Base-by-base conservation (phyloP, 2,797 vertebrate species). In the Mionectes olivaceus region DNA sequence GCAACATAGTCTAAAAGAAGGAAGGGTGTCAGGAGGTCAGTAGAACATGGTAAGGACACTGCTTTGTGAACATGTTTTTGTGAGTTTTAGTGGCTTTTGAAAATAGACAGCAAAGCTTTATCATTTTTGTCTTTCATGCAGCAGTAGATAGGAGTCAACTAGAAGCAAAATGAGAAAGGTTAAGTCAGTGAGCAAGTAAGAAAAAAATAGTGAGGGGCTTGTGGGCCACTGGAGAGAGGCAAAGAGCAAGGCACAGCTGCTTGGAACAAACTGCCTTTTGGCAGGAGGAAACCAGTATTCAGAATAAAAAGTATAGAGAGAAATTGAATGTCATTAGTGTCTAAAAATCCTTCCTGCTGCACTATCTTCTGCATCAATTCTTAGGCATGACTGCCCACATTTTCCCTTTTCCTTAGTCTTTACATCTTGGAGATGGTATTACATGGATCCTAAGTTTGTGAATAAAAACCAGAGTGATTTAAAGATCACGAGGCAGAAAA, bases 261-360 rank as follows among this genome's bases (percentile, higher is more conserved):
- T 90, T 63, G 46, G 68, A 90, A 60, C 52, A 56, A 90, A 24
- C 41, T 86, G 65, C 33, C 22, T 89, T 88, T 74, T 74, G 76
- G 61, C 60, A 77, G 55, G 46, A 50, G 43, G 61, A 64, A 70
- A 56, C 5, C 3, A 22, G 37, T 33, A 33, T 46, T 75, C 53
- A 60, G 57, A 56, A 71, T 46, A 69, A 75, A 90, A 95, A 71
- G 14, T n/a, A 3, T 11, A 32, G 80, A 53, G 49, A 71, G 33
- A 50, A 56, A 75, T 69, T 78, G 57, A 50, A 65, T 79, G 65
- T 79, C 70, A 63, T 32, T 22, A 7, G 11, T 71, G 81, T 80
- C 64, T 70, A 61, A 87, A 83, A 70, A n/a, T 70, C 32, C 19
- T 74, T 19, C 11, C 22, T 74, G 33, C 64, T 63, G 43, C 75